Base-by-base conservation (phyloP, 1,140 invertebrate species). In the Drosophila parabipectinata region DNA sequence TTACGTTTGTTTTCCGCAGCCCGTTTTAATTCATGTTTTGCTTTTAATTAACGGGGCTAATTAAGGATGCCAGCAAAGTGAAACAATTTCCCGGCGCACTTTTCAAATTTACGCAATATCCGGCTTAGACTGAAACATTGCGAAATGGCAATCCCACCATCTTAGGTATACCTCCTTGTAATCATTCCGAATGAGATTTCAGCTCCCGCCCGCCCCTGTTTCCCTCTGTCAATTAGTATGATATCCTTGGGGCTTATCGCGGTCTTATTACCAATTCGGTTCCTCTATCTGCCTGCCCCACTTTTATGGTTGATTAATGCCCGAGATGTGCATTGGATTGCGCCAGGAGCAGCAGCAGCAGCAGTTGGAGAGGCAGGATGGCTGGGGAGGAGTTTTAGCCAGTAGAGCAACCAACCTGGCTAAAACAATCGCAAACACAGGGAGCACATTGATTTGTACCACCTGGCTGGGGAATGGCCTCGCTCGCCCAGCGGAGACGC, bases 271-370 rank as follows among this genome's bases (percentile, higher is more conserved):
- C 44, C 58, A 68, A 61, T 82, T 72, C 60, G 63, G 59, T 60
- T 57, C 55, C 48, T 63, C 64, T 75, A 71, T 79, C 66, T 83
- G 64, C 37, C 73, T 83, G 64, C 37, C 73, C 44, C 56, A 61
- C 53, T 50, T 80, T 80, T 76, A 61, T 74, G 55, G 60, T 82
- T 85, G 82, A 85, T 87, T 85, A 76, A 85, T 87, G 82, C 78
- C 39, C 62, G 56, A 52, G 62, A 76, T 76, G 73, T 76, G 56
- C 62, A 71, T 67, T 69, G 67, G 67, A 64, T 83, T 83, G 41
- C 47, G 48, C 41, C 45, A 28, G 26, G 26, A 28, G 26, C 26
- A 41, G 34, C 9, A 14, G 45, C 41, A 60, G 64, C 26, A 61
- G 60, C 39, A 61, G 60, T 34, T 68, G 37, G 37, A 71, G 55